These are phyloP conservation scores for Noctilio leporinus DNA, from an alignment of 2,113 vertebrate species.

Conservation along the genomic window DNA sequence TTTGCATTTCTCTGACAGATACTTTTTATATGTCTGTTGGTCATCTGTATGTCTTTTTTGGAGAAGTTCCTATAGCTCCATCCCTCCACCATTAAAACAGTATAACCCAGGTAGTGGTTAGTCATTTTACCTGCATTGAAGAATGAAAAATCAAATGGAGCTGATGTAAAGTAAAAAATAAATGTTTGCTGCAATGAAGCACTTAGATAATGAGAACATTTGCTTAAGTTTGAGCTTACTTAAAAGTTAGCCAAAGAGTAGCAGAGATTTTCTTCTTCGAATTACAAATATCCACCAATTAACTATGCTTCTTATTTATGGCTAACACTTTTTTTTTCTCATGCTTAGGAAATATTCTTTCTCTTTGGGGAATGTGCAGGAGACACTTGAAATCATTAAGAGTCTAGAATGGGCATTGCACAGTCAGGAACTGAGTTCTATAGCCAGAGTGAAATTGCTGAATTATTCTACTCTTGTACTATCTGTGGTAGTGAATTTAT, in stretches of 20 bases:
- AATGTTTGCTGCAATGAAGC: neutral
- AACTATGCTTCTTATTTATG: neutral
- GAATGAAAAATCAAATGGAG: neutral
- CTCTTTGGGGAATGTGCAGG: neutral
- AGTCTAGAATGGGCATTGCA: neutral
- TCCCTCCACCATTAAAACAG: neutral
- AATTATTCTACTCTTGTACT: neutral
- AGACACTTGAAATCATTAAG: neutral
- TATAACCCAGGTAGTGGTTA: neutral
- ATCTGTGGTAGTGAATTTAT: neutral
- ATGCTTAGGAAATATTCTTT: neutral
- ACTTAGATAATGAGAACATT: neutral
- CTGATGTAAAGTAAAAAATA: neutral
- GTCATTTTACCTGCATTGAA: neutral
- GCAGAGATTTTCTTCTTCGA: neutral
- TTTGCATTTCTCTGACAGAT: too few species aligned
- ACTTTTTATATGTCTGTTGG: too few species aligned
- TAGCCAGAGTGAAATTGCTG: neutral
- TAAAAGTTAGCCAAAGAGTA: neutral
- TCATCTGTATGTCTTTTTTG: too few species aligned
- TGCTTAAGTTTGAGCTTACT: neutral
- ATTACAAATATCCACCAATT: neutral
- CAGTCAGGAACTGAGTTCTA: neutral
- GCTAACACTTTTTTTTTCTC: neutral
- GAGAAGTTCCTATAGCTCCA: neutral